Base-by-base conservation (phyloP, 2,888 invertebrate species). In the Cistogaster globosa region DNA sequence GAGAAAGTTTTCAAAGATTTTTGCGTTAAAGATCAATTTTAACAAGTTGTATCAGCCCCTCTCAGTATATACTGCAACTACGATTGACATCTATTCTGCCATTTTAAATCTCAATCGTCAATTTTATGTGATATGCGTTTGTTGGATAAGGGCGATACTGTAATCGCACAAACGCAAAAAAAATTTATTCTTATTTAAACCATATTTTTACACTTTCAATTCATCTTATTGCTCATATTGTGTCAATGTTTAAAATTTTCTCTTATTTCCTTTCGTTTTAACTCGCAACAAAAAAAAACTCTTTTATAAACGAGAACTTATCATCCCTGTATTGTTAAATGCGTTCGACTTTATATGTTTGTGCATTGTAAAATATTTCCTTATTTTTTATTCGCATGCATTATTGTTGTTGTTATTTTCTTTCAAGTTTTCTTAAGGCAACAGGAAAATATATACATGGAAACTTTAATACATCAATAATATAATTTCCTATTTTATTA, bases 401-500 rank as follows among this genome's bases (percentile, higher is more conserved):
- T 48, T 32, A 22, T 67, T 67, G 36, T 9, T 62, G 38, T 60
- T 55, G 32, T 51, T 67, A 6, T 32, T 32, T 32, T 69, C 42
- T 60, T 67, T 82, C 67, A 72, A 77, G 69, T 84, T 84, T 74
- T 67, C 60, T 68, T 57, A 48, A 63, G 57, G 69, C 26, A 60
- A 63, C 45, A 57, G 63, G 63, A 79, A 76, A 63, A 18, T 26
- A 18, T 12, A n/a, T 22, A 16, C 63, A 69, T 57, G 57, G 51
- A 62, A 12, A 45, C 67, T 67, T 51, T 8, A 65, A 60, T 60
- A 74, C 63, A 76, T 76, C 69, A 76, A 76, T 82, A 82, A 82
- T 82, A 71, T 58, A 82, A 76, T 82, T 82, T 82, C 71, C 82
- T 22, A 42, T 76, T 76, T 65, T 76, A 82, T 76, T 76, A 65